These are phyloP conservation scores for Pseudomyrmex sp. DNA, from an alignment of 1,140 invertebrate species.

Conservation along the genomic window DNA sequence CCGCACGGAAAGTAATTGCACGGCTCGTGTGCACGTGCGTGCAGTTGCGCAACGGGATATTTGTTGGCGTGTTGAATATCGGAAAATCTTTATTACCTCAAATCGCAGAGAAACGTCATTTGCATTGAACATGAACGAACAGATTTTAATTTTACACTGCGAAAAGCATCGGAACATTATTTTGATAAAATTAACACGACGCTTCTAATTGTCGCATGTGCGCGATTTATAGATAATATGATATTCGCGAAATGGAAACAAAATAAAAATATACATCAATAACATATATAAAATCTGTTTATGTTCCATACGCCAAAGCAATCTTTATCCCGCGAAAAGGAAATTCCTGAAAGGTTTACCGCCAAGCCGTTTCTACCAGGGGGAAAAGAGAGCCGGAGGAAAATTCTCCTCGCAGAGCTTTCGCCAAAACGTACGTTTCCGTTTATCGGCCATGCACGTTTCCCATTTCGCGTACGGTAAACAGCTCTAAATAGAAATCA, in stretches of 20 bases:
- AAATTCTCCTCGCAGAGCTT: not conserved
- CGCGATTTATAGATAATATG: too few species aligned
- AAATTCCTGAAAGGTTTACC: conserved; percentile 7
- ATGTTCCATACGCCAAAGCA: not conserved
- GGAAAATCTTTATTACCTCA: not conserved
- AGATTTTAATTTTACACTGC: not conserved
- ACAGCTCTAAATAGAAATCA: conserved; percentile 57
- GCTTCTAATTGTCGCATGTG: not conserved
- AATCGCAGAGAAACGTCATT: not conserved
- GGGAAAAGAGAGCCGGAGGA: not conserved
- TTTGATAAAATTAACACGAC: not conserved
- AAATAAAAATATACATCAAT: not conserved
- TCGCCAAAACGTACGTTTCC: conserved; percentile 32
- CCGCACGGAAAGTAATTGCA: conserved; percentile 19
- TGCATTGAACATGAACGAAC: not conserved
- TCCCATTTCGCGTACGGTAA: conserved; percentile 57
- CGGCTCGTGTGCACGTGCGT: conserved; percentile 23
- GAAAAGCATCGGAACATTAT: not conserved
- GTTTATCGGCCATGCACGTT: conserved; percentile 53
- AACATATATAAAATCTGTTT: not conserved
- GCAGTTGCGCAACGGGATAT: not conserved
- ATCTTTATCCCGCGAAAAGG: conserved; percentile 13
- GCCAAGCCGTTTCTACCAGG: not conserved
- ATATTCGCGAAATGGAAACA: not conserved
- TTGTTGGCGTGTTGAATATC: not conserved